phyloP scores from a whole-genome alignment of 2,113 vertebrate species.

The Procavia capensis region DNA sequence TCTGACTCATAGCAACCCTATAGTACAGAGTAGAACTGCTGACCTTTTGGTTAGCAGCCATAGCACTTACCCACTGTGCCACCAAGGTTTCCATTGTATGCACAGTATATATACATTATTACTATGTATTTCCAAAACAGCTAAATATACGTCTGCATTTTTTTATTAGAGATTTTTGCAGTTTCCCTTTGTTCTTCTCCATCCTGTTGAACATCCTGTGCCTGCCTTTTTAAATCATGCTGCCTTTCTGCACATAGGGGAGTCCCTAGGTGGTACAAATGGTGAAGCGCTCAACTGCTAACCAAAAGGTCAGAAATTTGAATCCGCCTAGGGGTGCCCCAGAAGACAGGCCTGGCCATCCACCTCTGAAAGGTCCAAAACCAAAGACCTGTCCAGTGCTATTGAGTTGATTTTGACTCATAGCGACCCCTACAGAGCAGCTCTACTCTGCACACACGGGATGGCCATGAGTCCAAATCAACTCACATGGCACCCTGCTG shows the following conservation, averaged over 20 bases:
- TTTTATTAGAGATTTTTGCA: neutral
- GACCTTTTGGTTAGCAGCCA: too few species aligned
- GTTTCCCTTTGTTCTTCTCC: neutral
- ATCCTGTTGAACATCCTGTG: neutral
- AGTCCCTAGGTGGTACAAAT: neutral
- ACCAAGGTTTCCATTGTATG: too few species aligned
- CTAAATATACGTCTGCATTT: neutral
- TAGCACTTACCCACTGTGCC: too few species aligned
- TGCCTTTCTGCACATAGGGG: neutral
- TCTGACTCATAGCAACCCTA: too few species aligned
- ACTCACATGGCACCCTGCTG: neutral
- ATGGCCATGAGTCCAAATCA: neutral
- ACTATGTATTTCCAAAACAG: neutral
- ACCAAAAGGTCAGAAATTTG: neutral
- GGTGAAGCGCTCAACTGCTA: neutral
- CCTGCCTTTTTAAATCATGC: neutral
- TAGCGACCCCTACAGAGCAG: neutral
- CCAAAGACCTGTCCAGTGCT: too few species aligned
- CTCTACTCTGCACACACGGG: neutral
- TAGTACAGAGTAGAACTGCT: too few species aligned
- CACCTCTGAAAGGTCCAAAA: neutral
- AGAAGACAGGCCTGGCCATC: neutral
- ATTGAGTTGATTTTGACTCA: too few species aligned
- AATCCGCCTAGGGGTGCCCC: neutral
- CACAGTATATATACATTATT: neutral